Percentiles rank a stretch among this genome's conserved stretches.
These are phyloP conservation scores for Oreamnos americanus DNA, from an alignment of 2,113 vertebrate species.

Conservation along the genomic window DNA sequence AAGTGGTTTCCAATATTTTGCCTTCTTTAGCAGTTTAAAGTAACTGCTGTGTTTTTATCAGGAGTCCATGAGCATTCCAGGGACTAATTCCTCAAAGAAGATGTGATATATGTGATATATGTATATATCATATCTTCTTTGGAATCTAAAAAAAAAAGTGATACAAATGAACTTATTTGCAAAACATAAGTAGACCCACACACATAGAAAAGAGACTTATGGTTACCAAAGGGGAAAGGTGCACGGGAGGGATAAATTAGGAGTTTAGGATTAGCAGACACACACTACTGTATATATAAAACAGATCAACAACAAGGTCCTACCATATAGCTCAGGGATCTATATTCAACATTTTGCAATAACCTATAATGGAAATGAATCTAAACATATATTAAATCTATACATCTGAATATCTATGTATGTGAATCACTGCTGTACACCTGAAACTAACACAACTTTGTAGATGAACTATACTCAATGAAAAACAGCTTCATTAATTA, in stretches of 20 bases:
- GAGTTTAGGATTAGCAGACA: too few species aligned
- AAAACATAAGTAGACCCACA: background rate
- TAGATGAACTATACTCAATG: background rate
- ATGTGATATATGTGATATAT: too few species aligned
- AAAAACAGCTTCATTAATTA: background rate
- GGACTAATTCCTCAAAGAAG: background rate
- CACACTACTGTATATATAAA: too few species aligned
- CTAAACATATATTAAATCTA: too few species aligned
- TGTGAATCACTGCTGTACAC: background rate
- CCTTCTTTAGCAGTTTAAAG: background rate
- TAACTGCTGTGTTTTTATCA: background rate
- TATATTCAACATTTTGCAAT: too few species aligned
- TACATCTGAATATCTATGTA: background rate
- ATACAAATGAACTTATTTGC: background rate
- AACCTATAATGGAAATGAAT: too few species aligned
- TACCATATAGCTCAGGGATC: too few species aligned
- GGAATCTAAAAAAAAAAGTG: background rate
- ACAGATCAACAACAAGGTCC: too few species aligned
- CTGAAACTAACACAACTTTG: background rate
- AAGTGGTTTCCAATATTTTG: background rate
- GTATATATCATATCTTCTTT: too few species aligned
- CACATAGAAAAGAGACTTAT: too few species aligned
- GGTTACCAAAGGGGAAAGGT: too few species aligned
- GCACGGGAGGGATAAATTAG: too few species aligned
- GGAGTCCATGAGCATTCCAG: background rate